Evolutionary conservation across 2,113 vertebrate species (phyloP), one percentile per base, ranked within the genome.

Genomic region (Myrmecobius fasciatus): DNA sequence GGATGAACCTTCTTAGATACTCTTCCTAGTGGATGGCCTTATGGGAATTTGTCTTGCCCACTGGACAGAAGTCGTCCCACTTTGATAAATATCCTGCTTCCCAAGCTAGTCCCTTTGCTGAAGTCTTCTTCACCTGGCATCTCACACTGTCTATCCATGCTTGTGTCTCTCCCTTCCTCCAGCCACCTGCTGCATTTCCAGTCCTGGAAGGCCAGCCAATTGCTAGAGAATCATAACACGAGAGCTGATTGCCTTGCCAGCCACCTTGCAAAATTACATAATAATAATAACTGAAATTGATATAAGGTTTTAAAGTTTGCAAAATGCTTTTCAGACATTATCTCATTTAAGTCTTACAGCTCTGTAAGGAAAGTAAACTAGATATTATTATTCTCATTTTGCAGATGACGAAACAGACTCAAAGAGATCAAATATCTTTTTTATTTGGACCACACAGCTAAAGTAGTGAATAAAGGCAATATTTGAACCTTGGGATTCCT

Each of bases 211-310:
- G 36, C 43, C 25, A 46, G 60, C 54, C 43, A 53, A n/a, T 43
- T 92, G 91, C 94, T 90, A 67, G 54, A 47, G 51, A 93, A 89
- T 91, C 93, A 54, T 67, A 51, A 48, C 25, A 53, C 52, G 11
- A 3, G 53, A 25, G 60, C 48, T 93, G 92, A 92, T 93, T 93
- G 60, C 54, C 28, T 94, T 96, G 97, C 97, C 97, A 96, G 94
- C 89, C 91, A 2, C 91, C 31, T 24, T 11, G 53, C 49, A 90
- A 83, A 93, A 93, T 96, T 96, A 96, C 89, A 91, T 94, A 97
- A 97, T 53, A 91, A 75, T 75, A 24, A 83, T 83, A n/a, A 83
- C 67, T 83, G 67, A 43, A 83, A n/a, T 83, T 43, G 67, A 83
- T 83, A 83, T 2, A 22, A 20, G 67, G 36, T 43, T 83, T 83